phyloP scores from a whole-genome alignment of 2,888 invertebrate species.

The Euzophera pinguis region DNA sequence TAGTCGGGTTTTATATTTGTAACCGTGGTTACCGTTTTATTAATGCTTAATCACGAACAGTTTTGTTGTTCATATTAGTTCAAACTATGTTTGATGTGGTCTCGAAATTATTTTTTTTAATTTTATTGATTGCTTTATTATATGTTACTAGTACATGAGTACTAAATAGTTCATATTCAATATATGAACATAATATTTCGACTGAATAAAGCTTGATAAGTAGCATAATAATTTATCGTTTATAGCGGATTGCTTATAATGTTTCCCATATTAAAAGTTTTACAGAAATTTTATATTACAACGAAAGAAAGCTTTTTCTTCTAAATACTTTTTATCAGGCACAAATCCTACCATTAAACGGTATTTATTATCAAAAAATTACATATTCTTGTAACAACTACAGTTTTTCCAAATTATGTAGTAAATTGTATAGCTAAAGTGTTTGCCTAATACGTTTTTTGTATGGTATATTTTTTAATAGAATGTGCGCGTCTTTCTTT shows the following conservation, averaged over 20 bases:
- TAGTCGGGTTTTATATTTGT: conserved; percentile 15
- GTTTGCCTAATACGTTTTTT: neutral
- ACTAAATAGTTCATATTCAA: neutral
- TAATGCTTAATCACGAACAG: neutral
- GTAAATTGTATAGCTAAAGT: neutral
- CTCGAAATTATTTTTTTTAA: neutral
- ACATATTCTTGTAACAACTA: no score
- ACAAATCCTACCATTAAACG: no score
- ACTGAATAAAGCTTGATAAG: neutral
- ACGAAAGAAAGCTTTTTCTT: no score
- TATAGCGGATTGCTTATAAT: no score
- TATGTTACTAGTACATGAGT: conserved; percentile 7
- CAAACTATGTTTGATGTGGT: neutral
- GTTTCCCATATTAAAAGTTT: no score
- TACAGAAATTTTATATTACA: no score
- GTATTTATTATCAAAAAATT: no score
- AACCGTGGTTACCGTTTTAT: conserved; percentile 12
- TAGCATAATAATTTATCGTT: neutral
- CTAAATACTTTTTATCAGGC: no score
- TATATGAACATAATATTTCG: neutral
- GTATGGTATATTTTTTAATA: conserved; percentile 1
- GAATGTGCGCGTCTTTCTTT: conserved; percentile 32
- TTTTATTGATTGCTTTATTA: neutral
- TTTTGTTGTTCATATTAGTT: neutral
- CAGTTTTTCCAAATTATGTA: neutral